Conservation (phyloP, 2,888 invertebrate genomes). For the Netelia inedita region DNA sequence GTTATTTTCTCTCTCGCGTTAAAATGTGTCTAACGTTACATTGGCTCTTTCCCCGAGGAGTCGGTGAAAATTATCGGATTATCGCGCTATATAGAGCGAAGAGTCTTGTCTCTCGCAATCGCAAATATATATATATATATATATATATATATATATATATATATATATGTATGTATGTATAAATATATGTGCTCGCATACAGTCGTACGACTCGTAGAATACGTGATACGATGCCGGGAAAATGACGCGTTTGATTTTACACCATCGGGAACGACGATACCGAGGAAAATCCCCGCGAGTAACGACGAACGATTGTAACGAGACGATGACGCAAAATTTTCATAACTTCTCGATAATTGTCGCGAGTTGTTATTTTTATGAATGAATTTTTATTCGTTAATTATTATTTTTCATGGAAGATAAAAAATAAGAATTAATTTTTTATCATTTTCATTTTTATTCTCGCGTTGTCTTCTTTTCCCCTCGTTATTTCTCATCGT, state of each 20-base stretch:
- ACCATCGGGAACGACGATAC: constrained; percentile 3
- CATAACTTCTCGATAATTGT: not conserved
- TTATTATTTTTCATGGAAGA: too few relatives aligned
- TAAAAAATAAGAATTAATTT: too few relatives aligned
- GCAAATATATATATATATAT: not conserved
- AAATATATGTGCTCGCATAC: too few relatives aligned
- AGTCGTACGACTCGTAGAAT: not conserved
- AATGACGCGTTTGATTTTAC: constrained; percentile 42
- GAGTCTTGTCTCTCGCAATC: constrained; percentile 30
- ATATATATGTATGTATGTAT: too few relatives aligned
- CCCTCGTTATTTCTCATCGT: too few relatives aligned
- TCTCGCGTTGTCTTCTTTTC: too few relatives aligned
- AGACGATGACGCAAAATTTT: constrained; percentile 22
- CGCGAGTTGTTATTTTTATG: not conserved
- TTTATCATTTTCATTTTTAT: too few relatives aligned
- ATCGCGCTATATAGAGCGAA: constrained; percentile 34
- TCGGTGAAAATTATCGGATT: constrained; percentile 55
- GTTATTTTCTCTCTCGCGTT: not conserved
- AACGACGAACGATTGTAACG: too few relatives aligned
- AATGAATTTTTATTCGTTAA: not conserved
- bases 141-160: too few relatives aligned
- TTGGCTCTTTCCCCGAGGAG: constrained; percentile 33
- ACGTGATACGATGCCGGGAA: constrained; percentile 38
- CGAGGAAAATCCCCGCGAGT: constrained; percentile 31
- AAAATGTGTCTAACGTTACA: not conserved